These are phyloP conservation scores for Neuroterus valhalla DNA, from an alignment of 1,140 invertebrate species.

Conservation along the genomic window DNA sequence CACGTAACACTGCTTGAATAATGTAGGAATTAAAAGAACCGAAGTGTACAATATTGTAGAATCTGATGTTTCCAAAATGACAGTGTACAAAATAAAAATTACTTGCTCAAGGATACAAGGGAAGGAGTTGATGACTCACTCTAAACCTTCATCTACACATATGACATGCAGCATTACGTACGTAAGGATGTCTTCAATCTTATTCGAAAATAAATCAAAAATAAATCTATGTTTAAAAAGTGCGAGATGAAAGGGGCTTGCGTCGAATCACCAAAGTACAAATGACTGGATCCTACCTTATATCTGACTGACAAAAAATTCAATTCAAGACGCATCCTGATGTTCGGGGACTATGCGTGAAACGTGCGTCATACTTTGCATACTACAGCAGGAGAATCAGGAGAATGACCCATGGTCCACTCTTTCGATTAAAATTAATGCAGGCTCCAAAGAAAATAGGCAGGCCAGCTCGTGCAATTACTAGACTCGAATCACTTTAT, in stretches of 20 bases:
- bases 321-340: conserved; percentile 6
- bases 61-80: background rate
- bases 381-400: conserved; percentile 5
- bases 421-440: conserved; percentile 3
- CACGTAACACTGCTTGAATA: conserved; percentile 73
- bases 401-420: conserved; percentile 21
- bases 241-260: conserved; percentile 16
- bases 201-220: conserved; percentile 44
- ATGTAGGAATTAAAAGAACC: background rate
- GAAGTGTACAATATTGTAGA: background rate
- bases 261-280: conserved; percentile 9
- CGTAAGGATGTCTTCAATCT: conserved; percentile 65
- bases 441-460: conserved; percentile 27
- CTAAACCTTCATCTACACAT: conserved; percentile 11
- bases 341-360: conserved; percentile 16
- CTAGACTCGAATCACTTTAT: conserved; percentile 48
- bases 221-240: conserved; percentile 20
- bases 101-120: conserved; percentile 47
- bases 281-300: conserved; percentile 7
- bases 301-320: background rate
- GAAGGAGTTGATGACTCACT: conserved; percentile 36
- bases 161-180: conserved; percentile 53
- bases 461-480: conserved; percentile 27
- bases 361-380: background rate
- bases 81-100: conserved; percentile 36